phyloP scores from a whole-genome alignment of 1,140 invertebrate species.

The Tigriopus japonicus region DNA sequence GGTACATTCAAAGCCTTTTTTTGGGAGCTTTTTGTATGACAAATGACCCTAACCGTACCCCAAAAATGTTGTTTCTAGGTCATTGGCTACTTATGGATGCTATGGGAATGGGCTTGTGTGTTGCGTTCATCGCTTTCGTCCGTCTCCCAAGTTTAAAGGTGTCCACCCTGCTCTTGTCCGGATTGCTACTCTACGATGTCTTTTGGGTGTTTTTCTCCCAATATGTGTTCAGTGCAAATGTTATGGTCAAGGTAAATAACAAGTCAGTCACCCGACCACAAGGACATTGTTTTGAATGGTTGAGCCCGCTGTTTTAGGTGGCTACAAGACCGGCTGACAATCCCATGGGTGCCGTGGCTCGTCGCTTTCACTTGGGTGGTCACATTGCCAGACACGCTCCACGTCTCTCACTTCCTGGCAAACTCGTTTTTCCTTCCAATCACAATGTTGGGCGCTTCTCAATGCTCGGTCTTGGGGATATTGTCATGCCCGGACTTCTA shows the following conservation, averaged over 20 bases:
- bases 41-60: too few relatives aligned
- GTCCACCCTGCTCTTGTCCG: constrained; percentile 78
- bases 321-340: constrained; percentile 83
- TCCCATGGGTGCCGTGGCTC: constrained; percentile 77
- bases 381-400: constrained; percentile 62
- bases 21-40: too few relatives aligned
- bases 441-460: constrained; percentile 88
- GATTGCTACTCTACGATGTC: constrained; percentile 86
- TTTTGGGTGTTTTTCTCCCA: constrained; percentile 98
- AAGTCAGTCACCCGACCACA: constrained; percentile 32
- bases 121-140: constrained; percentile 91
- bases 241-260: constrained; percentile 69
- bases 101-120: constrained; percentile 90
- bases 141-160: constrained; percentile 87
- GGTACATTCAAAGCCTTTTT: too few relatives aligned
- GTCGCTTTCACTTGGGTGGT: constrained; percentile 70
- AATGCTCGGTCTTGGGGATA: constrained; percentile 88
- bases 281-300: not conserved
- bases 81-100: constrained; percentile 97
- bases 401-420: constrained; percentile 84
- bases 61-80: constrained; percentile 37
- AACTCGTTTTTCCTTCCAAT: constrained; percentile 89
- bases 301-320: constrained; percentile 29
- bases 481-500: constrained; percentile 91
- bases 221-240: constrained; percentile 94